Evolutionary conservation across 1,140 invertebrate species (phyloP).

Genomic region (Philotrypesis tridentata): DNA sequence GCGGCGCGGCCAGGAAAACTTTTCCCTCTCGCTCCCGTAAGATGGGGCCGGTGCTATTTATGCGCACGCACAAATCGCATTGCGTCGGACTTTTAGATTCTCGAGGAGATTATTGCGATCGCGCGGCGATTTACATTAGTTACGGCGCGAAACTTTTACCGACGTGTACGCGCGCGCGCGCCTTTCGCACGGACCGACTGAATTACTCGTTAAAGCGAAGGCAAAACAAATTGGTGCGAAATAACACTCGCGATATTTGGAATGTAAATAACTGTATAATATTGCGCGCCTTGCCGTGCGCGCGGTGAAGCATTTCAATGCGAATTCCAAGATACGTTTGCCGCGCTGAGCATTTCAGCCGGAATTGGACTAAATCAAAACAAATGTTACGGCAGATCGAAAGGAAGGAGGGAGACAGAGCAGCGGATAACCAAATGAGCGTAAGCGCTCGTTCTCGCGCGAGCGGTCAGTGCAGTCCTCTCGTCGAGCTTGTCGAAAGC

Average conservation of each 20-base stretch:
- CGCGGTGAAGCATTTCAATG: not conserved
- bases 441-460: conserved; percentile 12
- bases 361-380: no score
- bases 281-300: no score
- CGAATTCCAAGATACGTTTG: no score
- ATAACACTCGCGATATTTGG: not conserved
- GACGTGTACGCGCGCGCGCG: not conserved
- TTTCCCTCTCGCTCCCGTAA: not conserved
- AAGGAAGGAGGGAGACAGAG: no score
- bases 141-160: not conserved
- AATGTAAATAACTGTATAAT: not conserved
- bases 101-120: conserved; percentile 33
- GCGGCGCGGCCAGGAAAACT: conserved; percentile 16
- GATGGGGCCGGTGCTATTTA: conserved; percentile 46
- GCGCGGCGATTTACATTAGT: conserved; percentile 21
- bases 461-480: not conserved
- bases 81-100: conserved; percentile 35
- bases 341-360: no score
- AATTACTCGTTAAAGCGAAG: not conserved
- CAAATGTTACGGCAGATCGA: no score
- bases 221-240: not conserved
- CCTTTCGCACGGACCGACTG: no score
- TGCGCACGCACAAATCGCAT: conserved; percentile 33
- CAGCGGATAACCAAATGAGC: not conserved
- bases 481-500: conserved; percentile 24